phyloP scores from a whole-genome alignment of 2,113 vertebrate genomes.

The Mellivora capensis region DNA sequence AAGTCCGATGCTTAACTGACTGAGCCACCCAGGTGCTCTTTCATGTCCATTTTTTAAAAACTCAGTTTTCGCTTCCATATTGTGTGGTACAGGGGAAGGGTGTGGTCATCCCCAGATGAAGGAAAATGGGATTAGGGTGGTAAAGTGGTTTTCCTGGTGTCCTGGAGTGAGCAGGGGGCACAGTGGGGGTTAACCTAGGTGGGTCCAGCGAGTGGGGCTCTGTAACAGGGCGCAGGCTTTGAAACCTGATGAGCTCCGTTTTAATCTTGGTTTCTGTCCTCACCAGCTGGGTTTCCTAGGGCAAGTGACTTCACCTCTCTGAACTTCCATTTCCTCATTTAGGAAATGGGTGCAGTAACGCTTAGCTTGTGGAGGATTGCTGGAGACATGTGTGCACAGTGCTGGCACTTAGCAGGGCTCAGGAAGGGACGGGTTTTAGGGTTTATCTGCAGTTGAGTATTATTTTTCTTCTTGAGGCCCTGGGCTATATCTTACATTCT shows the following conservation, averaged over 20 bases:
- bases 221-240: accelerated
- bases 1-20: not conserved
- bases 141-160: not conserved
- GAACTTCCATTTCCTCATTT: not conserved
- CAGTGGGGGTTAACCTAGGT: not conserved
- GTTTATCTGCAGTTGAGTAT: accelerated
- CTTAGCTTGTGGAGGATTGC: not conserved
- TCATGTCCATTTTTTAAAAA: not conserved
- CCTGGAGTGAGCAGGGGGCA: not conserved
- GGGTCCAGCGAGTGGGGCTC: not conserved
- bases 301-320: not conserved
- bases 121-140: accelerated
- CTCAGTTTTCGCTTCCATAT: not conserved
- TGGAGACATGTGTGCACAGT: accelerated
- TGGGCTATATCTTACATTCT: not conserved
- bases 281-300: not conserved
- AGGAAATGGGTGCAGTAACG: not conserved
- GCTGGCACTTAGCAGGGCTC: not conserved
- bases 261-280: not conserved
- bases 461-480: not conserved
- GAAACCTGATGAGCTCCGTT: not conserved
- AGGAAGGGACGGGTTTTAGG: not conserved
- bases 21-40: not conserved
- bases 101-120: not conserved
- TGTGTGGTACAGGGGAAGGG: too few species aligned